Percentiles rank a stretch among this genome's conserved stretches.
These are phyloP conservation scores for Hyperopisus bebe DNA, from an alignment of 2,113 vertebrate species.

Conservation along the genomic window DNA sequence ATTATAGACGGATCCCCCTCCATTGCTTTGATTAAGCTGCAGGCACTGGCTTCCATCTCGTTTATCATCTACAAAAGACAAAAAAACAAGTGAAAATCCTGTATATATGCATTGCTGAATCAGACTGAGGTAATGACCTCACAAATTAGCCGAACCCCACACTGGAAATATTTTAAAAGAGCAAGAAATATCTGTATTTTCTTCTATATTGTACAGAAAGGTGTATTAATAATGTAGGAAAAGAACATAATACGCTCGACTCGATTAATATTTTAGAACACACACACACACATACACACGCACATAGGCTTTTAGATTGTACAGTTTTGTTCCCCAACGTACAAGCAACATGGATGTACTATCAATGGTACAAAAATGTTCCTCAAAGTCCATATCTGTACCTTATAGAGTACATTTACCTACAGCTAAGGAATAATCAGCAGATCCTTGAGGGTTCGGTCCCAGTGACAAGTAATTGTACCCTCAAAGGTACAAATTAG, in stretches of 20 bases:
- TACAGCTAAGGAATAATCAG: background rate
- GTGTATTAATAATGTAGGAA: background rate
- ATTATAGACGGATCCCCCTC: background rate
- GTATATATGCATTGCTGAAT: background rate
- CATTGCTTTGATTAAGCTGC: background rate
- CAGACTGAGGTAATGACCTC: background rate
- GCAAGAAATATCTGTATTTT: background rate
- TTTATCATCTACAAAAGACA: background rate
- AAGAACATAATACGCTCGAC: background rate
- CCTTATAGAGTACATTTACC: background rate
- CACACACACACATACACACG: background rate
- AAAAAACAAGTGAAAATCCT: background rate
- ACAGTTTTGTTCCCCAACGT: background rate
- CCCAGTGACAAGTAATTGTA: background rate
- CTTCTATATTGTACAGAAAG: background rate
- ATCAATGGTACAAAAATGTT: background rate
- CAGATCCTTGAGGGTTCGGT: background rate
- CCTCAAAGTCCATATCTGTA: background rate
- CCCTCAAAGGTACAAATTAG: background rate
- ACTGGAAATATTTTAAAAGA: background rate
- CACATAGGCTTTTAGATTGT: background rate
- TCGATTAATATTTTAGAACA: background rate
- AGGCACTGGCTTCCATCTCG: background rate
- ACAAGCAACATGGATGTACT: background rate
- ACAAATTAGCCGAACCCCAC: background rate